Evolutionary conservation across 53 echinoderm and acorn worm species (phyloP), one percentile per base, ranked within the genome.

Genomic region (Echinometra lucunter): DNA sequence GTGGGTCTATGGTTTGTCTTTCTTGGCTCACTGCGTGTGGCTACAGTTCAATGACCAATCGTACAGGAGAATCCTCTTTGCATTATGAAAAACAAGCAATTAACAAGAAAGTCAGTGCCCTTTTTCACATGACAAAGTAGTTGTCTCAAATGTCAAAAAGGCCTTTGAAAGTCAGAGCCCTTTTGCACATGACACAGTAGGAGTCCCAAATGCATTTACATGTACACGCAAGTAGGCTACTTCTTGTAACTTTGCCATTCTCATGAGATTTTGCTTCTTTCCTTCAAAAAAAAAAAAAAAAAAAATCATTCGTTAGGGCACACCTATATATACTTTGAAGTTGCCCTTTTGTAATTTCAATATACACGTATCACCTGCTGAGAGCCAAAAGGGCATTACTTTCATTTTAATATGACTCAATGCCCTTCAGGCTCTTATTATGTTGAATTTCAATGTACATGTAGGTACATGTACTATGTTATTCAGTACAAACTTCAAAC

Each of bases 31-130:
- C 42, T 78, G 78, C 40, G 40, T 19, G 78, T 34, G 38, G 74
- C 74, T 5, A 74, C 40, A 78, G 78, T 78, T 78, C 78, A 78
- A 4, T 78, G 78, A 78, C 78, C 78, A 78, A 78, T 21, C 19
- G 40, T 11, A 34, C 10, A 28, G 34, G 34, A 69, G 32, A 69
- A 30, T 32, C 69, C 34, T 69, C 69, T 69, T 69, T 9, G 21
- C 30, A 69, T 1, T 28, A 69, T 69, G 10, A 34, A 34, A 69
- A 69, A 69, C 69, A 32, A 34, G 11, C 32, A 21, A 69, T 11
- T 69, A 0, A 69, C 12, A 69, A 69, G 69, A 69, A 69, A 30
- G 69, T 69, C 69, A 69, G 34, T 34, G 69, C 69, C 69, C 69
- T 9, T 32, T 15, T 69, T 1, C 15, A 15, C 7, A 9, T 53